Conservation (phyloP, 2,113 vertebrate genomes). For the Setophaga petechia region DNA sequence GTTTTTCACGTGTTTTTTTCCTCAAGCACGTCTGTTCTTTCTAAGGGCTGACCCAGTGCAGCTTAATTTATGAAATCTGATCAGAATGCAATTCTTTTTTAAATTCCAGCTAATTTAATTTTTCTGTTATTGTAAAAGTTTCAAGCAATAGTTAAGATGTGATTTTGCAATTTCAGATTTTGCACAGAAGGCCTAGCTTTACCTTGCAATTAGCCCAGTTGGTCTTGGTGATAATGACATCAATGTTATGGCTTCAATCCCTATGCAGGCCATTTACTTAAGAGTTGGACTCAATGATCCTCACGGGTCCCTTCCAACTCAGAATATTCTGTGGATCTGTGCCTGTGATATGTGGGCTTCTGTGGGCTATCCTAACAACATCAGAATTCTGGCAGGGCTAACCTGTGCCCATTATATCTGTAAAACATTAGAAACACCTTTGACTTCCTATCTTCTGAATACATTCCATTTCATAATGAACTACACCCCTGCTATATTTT, state of each 20-base stretch:
- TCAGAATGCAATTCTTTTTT: neutral
- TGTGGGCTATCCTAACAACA: neutral
- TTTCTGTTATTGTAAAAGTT: neutral
- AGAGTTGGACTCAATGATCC: no score
- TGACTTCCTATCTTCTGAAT: neutral
- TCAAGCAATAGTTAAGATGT: neutral
- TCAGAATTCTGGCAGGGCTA: neutral
- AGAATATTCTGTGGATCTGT: neutral
- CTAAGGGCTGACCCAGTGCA: neutral
- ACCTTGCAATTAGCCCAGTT: neutral
- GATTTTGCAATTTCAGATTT: neutral
- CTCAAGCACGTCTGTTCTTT: neutral
- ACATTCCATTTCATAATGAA: neutral
- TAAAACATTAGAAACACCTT: neutral
- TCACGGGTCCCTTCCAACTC: neutral
- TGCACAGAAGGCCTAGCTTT: neutral
- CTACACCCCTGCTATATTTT: neutral
- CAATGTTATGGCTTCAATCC: fast-evolving
- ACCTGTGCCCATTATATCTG: neutral
- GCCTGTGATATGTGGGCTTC: neutral
- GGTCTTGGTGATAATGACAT: neutral
- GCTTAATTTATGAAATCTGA: neutral
- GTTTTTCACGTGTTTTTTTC: neutral
- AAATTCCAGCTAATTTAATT: neutral
- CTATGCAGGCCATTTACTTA: neutral